Conservation (phyloP, 2,113 vertebrate species). For the Notarius lentiginosus region DNA sequence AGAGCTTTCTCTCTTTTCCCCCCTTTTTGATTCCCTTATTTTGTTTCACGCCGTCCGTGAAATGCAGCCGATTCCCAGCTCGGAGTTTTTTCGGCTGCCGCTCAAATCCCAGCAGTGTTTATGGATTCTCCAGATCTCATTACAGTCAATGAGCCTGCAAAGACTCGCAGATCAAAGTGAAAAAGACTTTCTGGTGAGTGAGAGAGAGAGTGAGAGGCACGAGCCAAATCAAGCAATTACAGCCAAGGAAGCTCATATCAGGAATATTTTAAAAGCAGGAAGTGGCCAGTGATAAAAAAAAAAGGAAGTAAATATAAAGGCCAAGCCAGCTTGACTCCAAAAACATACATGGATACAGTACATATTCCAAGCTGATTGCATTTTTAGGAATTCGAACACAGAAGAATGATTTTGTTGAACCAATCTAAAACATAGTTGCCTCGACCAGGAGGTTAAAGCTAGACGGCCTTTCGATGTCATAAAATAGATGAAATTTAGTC, state of each 20-base stretch:
- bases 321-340: neutral
- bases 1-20: conserved; percentile 58
- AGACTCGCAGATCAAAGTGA: conserved; percentile 75
- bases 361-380: too few species aligned
- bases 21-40: conserved; percentile 61
- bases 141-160: conserved; percentile 76
- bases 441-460: neutral
- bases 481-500: too few species aligned
- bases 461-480: too few species aligned
- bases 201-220: conserved; percentile 1
- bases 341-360: neutral
- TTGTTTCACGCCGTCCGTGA: conserved; percentile 68
- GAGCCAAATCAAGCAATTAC: conserved; percentile 56
- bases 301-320: neutral
- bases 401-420: neutral
- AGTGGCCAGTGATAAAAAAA: conserved; percentile 13
- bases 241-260: conserved; percentile 17
- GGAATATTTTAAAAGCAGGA: conserved; percentile 12
- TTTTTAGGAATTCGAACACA: neutral
- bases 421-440: neutral
- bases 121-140: conserved; percentile 76
- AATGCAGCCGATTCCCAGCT: conserved; percentile 66
- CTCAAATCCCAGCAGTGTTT: conserved; percentile 72
- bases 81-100: conserved; percentile 64
- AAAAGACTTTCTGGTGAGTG: conserved; percentile 60